Base-by-base conservation (phyloP, 2,888 invertebrate species). In the Drosophila mayaguana region DNA sequence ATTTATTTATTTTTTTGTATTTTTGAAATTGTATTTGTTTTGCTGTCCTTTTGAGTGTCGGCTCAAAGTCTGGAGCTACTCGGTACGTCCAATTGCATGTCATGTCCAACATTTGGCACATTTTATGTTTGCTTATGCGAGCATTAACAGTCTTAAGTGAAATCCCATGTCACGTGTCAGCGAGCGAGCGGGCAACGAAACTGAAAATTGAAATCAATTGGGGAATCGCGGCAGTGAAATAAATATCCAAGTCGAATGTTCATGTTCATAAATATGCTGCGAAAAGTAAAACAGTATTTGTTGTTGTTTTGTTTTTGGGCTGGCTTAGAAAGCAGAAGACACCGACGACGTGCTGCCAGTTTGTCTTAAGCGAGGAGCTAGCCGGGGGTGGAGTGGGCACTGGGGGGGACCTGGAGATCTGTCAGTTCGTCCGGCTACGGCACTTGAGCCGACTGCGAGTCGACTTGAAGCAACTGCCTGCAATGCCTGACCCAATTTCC, bases 111-210 rank as follows among this genome's bases (percentile, higher is more conserved):
- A 89, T 89, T 83, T 88, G 84, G 87, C 83, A 83, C 87, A 87
- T 78, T 84, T 87, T 84, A 77, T 84, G 88, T 84, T 84, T 81
- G 75, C 88, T 80, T 80, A 84, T 85, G 72, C 75, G 62, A 75
- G 87, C 79, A 90, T 87, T 87, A 86, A 86, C 66, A 81, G 80
- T 83, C 89, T 90, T 90, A 91, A 91, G 92, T 91, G 91, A 91
- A 92, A 90, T 92, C 89, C 84, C 89, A 90, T 91, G 91, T 92
- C 92, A 91, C 84, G 92, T 92, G 92, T 91, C 91, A 91, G 75
- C 71, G n/a, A 90, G 76, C 70, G 78, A 74, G 77, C 72, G 63
- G 62, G 38, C 42, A 54, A 16, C 66, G 56, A 70, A 64, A 63
- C 63, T 68, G 68, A 67, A 72, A 81, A 72, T 81, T 55, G 80